Conservation (phyloP, 2,797 vertebrate species). For the Ibycter americanus region DNA sequence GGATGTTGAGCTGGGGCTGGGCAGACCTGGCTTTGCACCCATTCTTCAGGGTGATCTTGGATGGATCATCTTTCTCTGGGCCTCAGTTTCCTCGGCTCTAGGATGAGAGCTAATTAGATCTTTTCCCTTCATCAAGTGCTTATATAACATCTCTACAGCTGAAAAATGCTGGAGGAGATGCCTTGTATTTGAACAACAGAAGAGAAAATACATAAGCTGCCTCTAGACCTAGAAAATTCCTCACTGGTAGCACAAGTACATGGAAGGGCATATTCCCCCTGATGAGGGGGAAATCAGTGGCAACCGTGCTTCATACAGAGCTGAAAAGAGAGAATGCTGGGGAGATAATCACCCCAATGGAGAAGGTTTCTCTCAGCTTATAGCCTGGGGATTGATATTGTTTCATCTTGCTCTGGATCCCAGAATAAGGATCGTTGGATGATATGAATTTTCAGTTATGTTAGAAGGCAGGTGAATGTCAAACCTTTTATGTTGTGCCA, state of each 20-base stretch:
- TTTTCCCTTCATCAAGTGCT: background rate
- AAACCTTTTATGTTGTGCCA: background rate
- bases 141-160: constrained; percentile 1
- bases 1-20: background rate
- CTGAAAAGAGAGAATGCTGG: background rate
- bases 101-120: background rate
- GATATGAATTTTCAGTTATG: background rate
- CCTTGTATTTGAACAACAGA: background rate
- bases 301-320: background rate
- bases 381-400: background rate
- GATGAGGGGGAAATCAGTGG: background rate
- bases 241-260: background rate
- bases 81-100: background rate
- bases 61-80: background rate
- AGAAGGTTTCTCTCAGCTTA: background rate
- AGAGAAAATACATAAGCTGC: background rate
- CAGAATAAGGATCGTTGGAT: background rate
- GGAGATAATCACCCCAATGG: background rate
- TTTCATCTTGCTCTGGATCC: background rate
- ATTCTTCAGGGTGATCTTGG: background rate
- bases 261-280: background rate
- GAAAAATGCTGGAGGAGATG: constrained; percentile 30
- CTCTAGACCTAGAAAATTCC: background rate
- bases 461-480: background rate
- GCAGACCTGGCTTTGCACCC: background rate